Percentiles rank a stretch among this genome's conserved stretches.
Conservation (phyloP, 2,113 vertebrate genomes). For the Gnathonemus echidnorhynchus region DNA sequence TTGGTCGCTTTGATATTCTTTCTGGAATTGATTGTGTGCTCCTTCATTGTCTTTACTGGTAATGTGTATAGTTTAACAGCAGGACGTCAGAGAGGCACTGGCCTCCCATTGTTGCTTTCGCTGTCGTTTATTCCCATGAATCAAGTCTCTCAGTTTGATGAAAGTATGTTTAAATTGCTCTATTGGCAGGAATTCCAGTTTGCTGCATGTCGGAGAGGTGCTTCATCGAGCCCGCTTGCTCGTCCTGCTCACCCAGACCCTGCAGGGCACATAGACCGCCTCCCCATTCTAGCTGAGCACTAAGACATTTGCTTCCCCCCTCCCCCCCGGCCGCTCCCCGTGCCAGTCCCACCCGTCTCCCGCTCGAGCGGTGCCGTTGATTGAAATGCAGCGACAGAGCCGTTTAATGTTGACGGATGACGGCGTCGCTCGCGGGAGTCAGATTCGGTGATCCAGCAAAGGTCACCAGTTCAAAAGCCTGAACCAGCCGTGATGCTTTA, state of each 20-base stretch:
- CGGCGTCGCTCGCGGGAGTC: not conserved
- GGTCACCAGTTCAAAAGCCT: not conserved
- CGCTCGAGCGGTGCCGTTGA: not conserved
- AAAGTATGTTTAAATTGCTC: not conserved
- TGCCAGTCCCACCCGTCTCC: not conserved
- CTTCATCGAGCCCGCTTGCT: not conserved
- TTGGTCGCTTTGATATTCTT: not conserved
- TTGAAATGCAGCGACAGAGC: not conserved
- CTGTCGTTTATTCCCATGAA: not conserved
- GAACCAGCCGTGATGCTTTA: not conserved
- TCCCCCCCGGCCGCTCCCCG: not conserved
- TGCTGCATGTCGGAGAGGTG: not conserved
- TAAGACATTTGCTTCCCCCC: not conserved
- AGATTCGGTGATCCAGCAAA: not conserved
- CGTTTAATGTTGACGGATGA: not conserved
- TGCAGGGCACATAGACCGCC: not conserved
- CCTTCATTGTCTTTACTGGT: not conserved
- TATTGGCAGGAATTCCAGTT: not conserved
- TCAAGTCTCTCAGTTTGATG: not conserved
- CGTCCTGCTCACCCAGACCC: not conserved
- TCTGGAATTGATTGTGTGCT: not conserved
- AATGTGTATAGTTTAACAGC: not conserved
- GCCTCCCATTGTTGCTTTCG: not conserved
- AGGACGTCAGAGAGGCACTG: not conserved
- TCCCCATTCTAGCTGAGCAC: not conserved